Base-by-base conservation (phyloP, 2,113 vertebrate species). In the Notarius quadriscutis region DNA sequence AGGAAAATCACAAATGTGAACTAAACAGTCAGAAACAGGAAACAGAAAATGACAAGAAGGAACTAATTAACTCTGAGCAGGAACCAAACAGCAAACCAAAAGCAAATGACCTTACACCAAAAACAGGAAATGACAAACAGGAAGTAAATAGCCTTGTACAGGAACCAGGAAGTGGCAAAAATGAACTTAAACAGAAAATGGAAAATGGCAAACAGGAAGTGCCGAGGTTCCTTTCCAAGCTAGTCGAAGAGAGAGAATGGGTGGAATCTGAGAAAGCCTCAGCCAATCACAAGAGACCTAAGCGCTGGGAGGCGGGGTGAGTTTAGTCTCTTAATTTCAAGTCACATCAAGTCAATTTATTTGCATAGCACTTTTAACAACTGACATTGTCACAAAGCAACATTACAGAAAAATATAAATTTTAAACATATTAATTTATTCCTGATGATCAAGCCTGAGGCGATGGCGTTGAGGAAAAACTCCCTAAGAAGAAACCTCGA, bases 171-270 rank as follows among this genome's bases (percentile, higher is more conserved):
- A 15, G 48, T 51, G 41, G 22, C 5, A n/a, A 15, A 77, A n/a
- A 77, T 10, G 71, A 74, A 18, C 71, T 41, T 4, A 74, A 48
- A 18, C 71, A 74, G 71, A 50, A 51, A 67, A n/a, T 2, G 12
- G 62, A 65, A 48, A 63, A n/a, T 50, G 18, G 4, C 14, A 25
- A 67, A 67, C 75, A 53, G 75, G 65, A 74, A 74, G 53, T 96
- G 0, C 93, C 96, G 0, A 97, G 96, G 82, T 97, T 98, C 92
- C 92, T 99, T 91, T 97, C 98, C 17, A 98, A 97, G 51, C 94
- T 99, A 69, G 96, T 97, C 0, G 98, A 99, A 93, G 97, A 98
- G 0, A 97, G 97, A 92, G 97, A 99, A 89, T 99, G 98, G 98
- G 96, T 95, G 91, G 96, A 95, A 58, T 91, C 92, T 81, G 92